phyloP scores from a whole-genome alignment of 2,888 invertebrate species.

The Noctua janthe region DNA sequence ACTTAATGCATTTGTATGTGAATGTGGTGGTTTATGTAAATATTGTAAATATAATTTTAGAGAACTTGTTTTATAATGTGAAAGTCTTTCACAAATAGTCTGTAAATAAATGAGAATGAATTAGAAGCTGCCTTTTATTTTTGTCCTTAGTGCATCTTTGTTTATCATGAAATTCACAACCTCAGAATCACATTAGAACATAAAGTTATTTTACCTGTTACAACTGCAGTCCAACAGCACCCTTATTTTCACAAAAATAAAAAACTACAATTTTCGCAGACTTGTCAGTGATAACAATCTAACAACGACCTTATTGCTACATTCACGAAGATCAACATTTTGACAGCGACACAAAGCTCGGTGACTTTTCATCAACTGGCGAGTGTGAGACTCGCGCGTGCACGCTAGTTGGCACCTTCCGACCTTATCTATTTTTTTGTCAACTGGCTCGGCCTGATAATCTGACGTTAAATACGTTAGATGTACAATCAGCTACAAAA shows the following conservation, averaged over 20 bases:
- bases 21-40: constrained; percentile 71
- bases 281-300: neutral
- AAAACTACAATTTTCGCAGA: neutral
- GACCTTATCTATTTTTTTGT: no score
- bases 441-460: no score
- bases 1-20: constrained; percentile 81
- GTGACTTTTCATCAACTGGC: no score
- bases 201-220: neutral
- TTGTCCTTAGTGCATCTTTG: neutral
- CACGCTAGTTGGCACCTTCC: no score
- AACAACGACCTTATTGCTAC: neutral
- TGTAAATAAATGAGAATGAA: constrained; percentile 90
- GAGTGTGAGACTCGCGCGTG: no score
- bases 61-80: constrained; percentile 89
- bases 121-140: constrained; percentile 73
- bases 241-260: neutral
- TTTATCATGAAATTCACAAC: neutral
- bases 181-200: neutral
- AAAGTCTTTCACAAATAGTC: constrained; percentile 85
- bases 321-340: neutral
- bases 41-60: constrained; percentile 87
- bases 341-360: neutral
- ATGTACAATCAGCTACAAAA: no score
- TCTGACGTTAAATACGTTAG: no score
- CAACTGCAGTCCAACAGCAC: neutral